Percentiles rank a stretch among this genome's conserved stretches.
Conservation (phyloP, 1,140 invertebrate species). For the Copidosoma floridanum region DNA sequence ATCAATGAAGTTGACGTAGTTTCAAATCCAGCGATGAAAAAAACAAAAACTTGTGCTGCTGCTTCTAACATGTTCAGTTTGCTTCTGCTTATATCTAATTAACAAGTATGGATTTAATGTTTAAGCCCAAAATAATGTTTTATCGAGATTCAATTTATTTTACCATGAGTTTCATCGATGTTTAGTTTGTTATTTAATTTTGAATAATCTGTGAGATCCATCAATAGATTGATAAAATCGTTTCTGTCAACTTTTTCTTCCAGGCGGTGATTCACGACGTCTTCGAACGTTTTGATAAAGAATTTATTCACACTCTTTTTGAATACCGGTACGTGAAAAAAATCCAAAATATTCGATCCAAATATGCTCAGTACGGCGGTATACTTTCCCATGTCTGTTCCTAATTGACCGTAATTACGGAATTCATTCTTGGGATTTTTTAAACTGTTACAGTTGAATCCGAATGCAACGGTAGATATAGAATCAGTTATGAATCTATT, state of each 20-base stretch:
- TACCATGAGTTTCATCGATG: no score
- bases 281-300: constrained; percentile 36
- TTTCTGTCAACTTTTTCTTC: constrained; percentile 38
- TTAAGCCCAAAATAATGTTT: no score
- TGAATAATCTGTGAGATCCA: constrained; percentile 40
- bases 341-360: constrained; percentile 6
- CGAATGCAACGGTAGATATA: constrained; percentile 60
- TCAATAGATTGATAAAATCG: constrained; percentile 44
- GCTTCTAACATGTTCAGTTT: constrained; percentile 21
- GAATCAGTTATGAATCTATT: constrained; percentile 61
- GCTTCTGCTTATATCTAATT: no score
- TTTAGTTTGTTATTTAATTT: background rate
- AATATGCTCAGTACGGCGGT: constrained; percentile 9
- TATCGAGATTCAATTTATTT: no score
- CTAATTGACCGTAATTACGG: constrained; percentile 26
- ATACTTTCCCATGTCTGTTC: constrained; percentile 16
- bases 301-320: constrained; percentile 32
- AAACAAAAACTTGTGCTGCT: constrained; percentile 34
- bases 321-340: constrained; percentile 8
- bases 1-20: constrained; percentile 30
- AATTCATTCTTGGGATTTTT: constrained; percentile 39
- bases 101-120: no score
- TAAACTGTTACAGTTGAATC: constrained; percentile 53
- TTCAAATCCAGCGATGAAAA: constrained; percentile 40
- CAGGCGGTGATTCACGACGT: constrained; percentile 34